Evolutionary conservation across 2,797 vertebrate genomes (phyloP), one percentile per base, ranked within the genome.

Genomic region (Knipowitschia caucasica): DNA sequence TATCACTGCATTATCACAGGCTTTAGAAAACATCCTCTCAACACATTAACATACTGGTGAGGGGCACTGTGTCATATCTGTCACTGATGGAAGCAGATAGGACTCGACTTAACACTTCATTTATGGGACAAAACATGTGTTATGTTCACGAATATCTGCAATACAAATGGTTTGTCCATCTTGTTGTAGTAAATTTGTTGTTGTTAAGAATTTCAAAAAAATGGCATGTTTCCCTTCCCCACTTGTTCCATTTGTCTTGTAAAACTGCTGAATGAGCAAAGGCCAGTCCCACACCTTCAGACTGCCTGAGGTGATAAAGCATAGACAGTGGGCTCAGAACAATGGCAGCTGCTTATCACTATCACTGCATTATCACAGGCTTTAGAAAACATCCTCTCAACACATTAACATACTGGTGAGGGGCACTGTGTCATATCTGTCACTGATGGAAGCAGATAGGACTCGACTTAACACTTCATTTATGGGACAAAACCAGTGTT

Each of bases 281-380:
- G 42, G 43, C 29, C 3, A n/a, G 26, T 64, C 49, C 72, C 31
- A 54, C 63, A 68, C 69, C 64, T 73, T 30, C 21, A 35, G 52
- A 43, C 15, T 62, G 40, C 59, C 69, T 27, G 51, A 47, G 26
- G 49, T 56, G 59, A 64, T 70, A 77, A 67, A 76, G 2, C 59
- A 69, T 50, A 49, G 24, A 18, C 24, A 36, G 14, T 29, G 53
- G 42, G 53, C 12, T 7, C 23, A 57, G 36, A 56, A 73, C 78
- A 83, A 74, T 44, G 47, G 65, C 25, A 40, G 35, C 2, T 34
- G 33, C 39, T 78, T 54, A 72, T 68, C 75, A 65, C 53, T 42
- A 35, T n/a, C n/a, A n/a, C n/a, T n/a, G n/a, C n/a, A n/a, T n/a
- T n/a, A n/a, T n/a, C n/a, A 51, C 74, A 53, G 59, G 10, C 30